A percentile compares a stretch with the other conserved stretches of the same genome.
These are phyloP conservation scores for Microcebus ravelobensis DNA, from an alignment of 2,113 vertebrate genomes.

Conservation along the genomic window DNA sequence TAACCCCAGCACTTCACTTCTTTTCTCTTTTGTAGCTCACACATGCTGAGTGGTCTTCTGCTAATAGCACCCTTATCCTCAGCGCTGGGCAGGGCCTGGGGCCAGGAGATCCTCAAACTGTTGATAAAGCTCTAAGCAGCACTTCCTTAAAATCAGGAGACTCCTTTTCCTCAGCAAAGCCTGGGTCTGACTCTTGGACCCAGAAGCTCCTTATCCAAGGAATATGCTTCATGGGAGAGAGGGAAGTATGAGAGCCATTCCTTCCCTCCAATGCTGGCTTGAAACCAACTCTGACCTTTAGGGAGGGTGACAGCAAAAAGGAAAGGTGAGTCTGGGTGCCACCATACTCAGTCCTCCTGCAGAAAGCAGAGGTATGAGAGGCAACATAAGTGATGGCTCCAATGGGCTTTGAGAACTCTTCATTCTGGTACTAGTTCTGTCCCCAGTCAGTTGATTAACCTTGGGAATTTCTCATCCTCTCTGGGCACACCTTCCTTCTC, in stretches of 20 bases:
- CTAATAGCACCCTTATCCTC: background rate
- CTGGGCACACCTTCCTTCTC: background rate
- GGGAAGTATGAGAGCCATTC: background rate
- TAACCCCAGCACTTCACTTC: background rate
- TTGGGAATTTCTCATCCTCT: background rate
- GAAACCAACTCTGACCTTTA: background rate
- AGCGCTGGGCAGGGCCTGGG: background rate
- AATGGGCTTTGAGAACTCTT: background rate
- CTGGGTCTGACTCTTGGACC: background rate
- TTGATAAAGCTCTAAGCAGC: background rate
- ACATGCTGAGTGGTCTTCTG: background rate
- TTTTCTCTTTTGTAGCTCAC: background rate
- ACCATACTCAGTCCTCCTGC: background rate
- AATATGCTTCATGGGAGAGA: background rate
- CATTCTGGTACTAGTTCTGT: background rate
- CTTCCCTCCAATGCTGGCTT: background rate
- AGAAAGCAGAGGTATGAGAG: background rate
- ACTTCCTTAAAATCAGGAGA: background rate
- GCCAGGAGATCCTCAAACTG: background rate
- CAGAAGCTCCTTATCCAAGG: background rate
- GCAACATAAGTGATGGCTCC: rapidly evolving
- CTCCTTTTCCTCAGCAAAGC: background rate
- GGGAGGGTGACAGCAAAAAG: background rate
- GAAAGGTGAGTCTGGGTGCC: background rate
- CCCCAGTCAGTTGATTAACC: background rate